Evolutionary conservation across 1,140 invertebrate species (phyloP).

Genomic region (Diploscapter pachys): DNA sequence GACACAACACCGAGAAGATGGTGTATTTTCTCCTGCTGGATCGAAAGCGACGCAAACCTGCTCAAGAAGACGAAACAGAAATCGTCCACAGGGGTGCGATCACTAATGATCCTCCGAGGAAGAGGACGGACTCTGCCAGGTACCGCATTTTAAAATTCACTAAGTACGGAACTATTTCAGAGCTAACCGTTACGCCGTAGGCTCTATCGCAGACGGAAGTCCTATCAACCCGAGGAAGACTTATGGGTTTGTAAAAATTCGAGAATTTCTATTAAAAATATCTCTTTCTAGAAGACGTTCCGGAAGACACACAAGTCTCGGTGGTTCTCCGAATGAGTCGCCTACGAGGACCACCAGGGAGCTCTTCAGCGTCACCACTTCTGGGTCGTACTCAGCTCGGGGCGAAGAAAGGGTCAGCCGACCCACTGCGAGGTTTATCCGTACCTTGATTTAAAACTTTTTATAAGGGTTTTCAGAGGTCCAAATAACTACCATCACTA

Average conservation of each 20-base stretch:
- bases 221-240: conserved; percentile 80
- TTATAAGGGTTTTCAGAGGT: background rate
- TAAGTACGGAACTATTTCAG: background rate
- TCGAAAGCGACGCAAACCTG: conserved; percentile 87
- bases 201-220: conserved; percentile 90
- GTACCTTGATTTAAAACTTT: background rate
- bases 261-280: background rate
- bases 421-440: conserved; percentile 1
- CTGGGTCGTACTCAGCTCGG: conserved; percentile 22
- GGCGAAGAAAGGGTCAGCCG: conserved; percentile 32
- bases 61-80: conserved; percentile 89
- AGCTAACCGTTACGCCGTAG: conserved; percentile 66
- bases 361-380: conserved; percentile 39
- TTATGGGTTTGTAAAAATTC: conserved; percentile 59
- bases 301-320: conserved; percentile 50
- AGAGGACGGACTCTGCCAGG: conserved; percentile 49
- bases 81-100: conserved; percentile 62
- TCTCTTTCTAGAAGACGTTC: conserved; percentile 44
- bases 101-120: conserved; percentile 50
- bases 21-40: conserved; percentile 94
- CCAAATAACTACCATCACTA: conserved; percentile 51
- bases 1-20: conserved; percentile 97
- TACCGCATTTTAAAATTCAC: too few relatives aligned
- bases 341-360: conserved; percentile 42
- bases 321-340: conserved; percentile 56